Percentiles rank a stretch among this genome's conserved stretches.
phyloP scores from a whole-genome alignment of 1,140 invertebrate species.

The Tribolium madens region DNA sequence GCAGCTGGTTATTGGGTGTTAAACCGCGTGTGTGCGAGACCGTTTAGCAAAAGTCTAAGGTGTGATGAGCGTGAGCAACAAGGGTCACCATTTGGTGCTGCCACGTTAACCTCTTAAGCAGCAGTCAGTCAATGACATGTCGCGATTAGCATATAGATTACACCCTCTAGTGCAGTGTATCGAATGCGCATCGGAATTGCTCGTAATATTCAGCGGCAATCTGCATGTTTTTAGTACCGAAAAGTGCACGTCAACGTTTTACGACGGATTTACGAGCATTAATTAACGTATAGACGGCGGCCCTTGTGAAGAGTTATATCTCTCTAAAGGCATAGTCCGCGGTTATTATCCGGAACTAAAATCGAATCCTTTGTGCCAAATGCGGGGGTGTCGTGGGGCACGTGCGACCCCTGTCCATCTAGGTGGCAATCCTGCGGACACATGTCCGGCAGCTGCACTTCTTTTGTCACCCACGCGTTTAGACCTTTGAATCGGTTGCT shows the following conservation, averaged over 20 bases:
- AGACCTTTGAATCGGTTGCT: conserved; percentile 44
- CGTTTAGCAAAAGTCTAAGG: background rate
- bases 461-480: conserved; percentile 62
- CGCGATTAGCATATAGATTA: conserved; percentile 59
- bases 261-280: conserved; percentile 46
- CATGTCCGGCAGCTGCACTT: conserved; percentile 60
- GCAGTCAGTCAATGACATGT: conserved; percentile 53
- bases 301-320: conserved; percentile 3
- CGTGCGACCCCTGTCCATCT: conserved; percentile 56
- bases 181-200: conserved; percentile 49
- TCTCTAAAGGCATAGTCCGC: conserved; percentile 35
- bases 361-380: conserved; percentile 58
- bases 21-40: background rate
- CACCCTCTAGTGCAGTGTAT: conserved; percentile 51
- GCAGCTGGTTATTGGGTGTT: background rate
- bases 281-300: conserved; percentile 35
- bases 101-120: conserved; percentile 55
- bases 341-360: conserved; percentile 63
- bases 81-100: conserved; percentile 53
- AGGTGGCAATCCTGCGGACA: conserved; percentile 54
- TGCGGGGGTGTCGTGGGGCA: conserved; percentile 58
- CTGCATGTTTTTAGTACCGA: conserved; percentile 47
- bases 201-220: conserved; percentile 40
- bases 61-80: background rate
- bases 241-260: conserved; percentile 26